phyloP scores from a whole-genome alignment of 2,113 vertebrate genomes.

The Oncorhynchus clarkii region DNA sequence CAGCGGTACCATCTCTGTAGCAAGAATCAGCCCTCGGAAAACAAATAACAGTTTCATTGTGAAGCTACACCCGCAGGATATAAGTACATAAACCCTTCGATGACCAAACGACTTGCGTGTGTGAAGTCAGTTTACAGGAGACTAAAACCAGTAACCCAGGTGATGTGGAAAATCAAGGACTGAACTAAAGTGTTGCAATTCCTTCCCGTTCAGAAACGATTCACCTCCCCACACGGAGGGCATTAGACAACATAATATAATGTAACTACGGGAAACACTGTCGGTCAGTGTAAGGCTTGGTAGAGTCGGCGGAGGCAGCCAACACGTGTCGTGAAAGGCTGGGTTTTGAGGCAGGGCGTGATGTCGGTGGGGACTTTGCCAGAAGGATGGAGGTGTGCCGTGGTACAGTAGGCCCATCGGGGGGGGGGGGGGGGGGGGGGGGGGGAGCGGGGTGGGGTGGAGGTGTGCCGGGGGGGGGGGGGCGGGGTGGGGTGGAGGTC shows the following conservation, averaged over 20 bases:
- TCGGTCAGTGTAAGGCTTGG: constrained; percentile 30
- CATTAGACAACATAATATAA: constrained; percentile 55
- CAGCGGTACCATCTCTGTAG: neutral
- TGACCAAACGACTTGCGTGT: neutral
- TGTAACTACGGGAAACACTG: constrained; percentile 52
- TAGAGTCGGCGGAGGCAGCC: neutral
- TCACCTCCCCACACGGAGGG: constrained; percentile 54
- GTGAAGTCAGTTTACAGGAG: neutral
- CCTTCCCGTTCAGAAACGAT: constrained; percentile 43
- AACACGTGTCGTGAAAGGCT: constrained; percentile 6
- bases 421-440: neutral
- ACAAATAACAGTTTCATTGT: neutral
- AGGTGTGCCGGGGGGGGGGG: neutral
- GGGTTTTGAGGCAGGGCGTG: neutral
- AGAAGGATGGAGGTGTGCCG: neutral
- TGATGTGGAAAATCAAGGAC: neutral
- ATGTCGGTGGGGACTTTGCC: neutral
- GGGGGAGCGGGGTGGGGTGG: no score
- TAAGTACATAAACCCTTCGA: neutral
- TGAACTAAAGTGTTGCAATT: neutral
- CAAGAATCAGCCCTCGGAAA: neutral
- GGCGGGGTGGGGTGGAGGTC: neutral
- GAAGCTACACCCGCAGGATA: neutral
- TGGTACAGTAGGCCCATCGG: neutral
- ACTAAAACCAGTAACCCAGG: neutral